Base-by-base conservation (phyloP, 2,113 vertebrate species). In the Oplegnathus fasciatus region DNA sequence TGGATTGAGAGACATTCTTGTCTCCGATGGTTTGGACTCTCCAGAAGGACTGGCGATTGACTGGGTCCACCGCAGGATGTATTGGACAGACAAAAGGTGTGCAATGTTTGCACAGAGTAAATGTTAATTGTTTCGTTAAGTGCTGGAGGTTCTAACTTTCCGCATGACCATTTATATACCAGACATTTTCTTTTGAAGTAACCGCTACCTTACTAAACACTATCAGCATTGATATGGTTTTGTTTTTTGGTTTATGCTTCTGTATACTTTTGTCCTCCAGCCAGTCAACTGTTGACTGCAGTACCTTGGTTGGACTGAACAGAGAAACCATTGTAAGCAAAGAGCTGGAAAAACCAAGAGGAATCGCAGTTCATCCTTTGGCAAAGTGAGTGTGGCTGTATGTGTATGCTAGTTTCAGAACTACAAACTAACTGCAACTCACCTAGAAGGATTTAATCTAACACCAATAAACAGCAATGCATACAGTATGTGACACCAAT, bases 81-180 rank as follows among this genome's bases (percentile, higher is more conserved):
- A 98, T 81, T 99, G 98, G 98, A 98, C 97, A 30, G 97, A 99
- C 87, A 94, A 86, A 92, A 94, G 97, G 98, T 98, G 95, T 26
- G 80, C 34, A 26, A 3, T 26, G 64, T 58, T 5, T 64, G 30
- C 14, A 68, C 3, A 11, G 20, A 44, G 9, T 37, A 24, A 18
- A 73, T 46, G 9, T 2, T 50, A 20, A 58, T 17, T 26, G 17
- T 60, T 57, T 68, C 26, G 40, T 50, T 28, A 54, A 11, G 13
- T 30, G 18, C 17, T 24, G 17, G 2, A 46, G 14, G 30, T 46
- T 44, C 22, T 6, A 24, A 40, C 50, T n/a, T 37, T 37, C 34
- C 4, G 5, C 42, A 42, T 52, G 28, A 34, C 2, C 13, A 40
- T 64, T 18, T 62, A 6, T 52, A 14, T 52, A 30, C 14, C 5